These are phyloP conservation scores for Toxonevra muliebris DNA, from an alignment of 2,888 invertebrate species.

Conservation along the genomic window DNA sequence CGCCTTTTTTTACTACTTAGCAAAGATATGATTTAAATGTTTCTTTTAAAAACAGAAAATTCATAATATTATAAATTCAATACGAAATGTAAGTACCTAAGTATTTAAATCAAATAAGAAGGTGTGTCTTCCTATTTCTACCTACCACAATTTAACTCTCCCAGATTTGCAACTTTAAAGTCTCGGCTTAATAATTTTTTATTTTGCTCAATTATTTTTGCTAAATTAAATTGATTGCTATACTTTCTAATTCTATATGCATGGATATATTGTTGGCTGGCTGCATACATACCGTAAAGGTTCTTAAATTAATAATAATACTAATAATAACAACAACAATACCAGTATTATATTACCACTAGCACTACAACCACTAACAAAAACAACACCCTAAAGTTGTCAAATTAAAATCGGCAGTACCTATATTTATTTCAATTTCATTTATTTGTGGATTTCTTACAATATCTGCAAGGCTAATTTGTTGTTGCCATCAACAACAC, in stretches of 20 bases:
- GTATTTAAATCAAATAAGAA: not conserved
- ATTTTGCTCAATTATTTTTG: not conserved
- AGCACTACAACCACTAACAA: not conserved
- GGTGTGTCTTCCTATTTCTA: slow-evolving; percentile 27
- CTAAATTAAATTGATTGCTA: not conserved
- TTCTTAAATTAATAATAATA: slow-evolving; percentile 5
- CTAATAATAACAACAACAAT: slow-evolving; percentile 7
- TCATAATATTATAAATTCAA: no score
- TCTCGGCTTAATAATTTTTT: not conserved
- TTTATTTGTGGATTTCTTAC: no score
- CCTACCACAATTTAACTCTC: slow-evolving; percentile 9
- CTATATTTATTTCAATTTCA: slow-evolving; percentile 40
- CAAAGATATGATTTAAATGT: no score
- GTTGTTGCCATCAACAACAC: slow-evolving; percentile 8
- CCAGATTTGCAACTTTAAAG: not conserved
- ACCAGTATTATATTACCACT: not conserved
- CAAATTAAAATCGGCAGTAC: slow-evolving; percentile 45
- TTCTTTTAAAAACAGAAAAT: no score
- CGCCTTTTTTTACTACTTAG: no score
- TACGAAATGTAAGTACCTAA: no score
- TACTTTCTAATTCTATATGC: not conserved
- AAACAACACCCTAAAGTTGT: slow-evolving; percentile 37
- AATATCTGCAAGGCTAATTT: not conserved
- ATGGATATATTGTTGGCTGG: not conserved
- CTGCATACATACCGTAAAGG: not conserved